A percentile compares a stretch with the other conserved stretches of the same genome.
These are phyloP conservation scores for Tetrax tetrax DNA, from an alignment of 2,113 vertebrate genomes.

Conservation along the genomic window DNA sequence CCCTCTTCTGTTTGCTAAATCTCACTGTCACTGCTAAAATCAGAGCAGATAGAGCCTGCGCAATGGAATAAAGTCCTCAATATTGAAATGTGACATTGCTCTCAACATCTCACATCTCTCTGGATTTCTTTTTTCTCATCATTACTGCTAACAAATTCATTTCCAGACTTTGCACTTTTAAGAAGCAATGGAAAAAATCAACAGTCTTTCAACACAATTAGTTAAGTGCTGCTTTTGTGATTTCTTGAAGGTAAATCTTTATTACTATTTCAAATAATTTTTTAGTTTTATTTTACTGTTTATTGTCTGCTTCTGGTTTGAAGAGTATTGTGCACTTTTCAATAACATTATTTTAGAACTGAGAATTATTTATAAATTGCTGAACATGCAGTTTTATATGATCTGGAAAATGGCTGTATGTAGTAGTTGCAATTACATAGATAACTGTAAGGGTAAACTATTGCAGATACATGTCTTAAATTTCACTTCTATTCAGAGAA, in stretches of 20 bases:
- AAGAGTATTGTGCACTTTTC: constrained; percentile 70
- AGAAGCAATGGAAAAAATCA: constrained; percentile 96
- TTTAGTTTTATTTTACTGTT: constrained; percentile 73
- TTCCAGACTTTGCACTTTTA: constrained; percentile 92
- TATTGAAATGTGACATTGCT: constrained; percentile 99
- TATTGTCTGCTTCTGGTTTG: constrained; percentile 72
- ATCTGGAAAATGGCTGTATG: constrained; percentile 74
- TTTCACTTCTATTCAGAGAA: constrained; percentile 67
- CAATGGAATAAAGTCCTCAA: constrained; percentile 99
- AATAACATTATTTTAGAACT: constrained; percentile 74
- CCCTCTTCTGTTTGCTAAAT: constrained; percentile 99
- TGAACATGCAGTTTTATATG: constrained; percentile 78
- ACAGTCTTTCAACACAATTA: constrained; percentile 89
- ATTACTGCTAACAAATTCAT: constrained; percentile 98
- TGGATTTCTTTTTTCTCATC: constrained; percentile 93
- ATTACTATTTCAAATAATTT: constrained; percentile 80
- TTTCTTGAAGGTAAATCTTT: constrained; percentile 98
- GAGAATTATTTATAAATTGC: constrained; percentile 79
- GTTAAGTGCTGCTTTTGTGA: constrained; percentile 97
- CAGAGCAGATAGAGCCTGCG: constrained; percentile 94
- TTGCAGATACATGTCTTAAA: constrained; percentile 72
- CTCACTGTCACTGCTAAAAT: constrained; percentile 97
- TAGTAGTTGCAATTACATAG: constrained; percentile 72
- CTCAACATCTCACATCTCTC: constrained; percentile 93
- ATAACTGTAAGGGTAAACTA: constrained; percentile 71